Evolutionary conservation across 2,888 invertebrate genomes (phyloP).

Genomic region (Amiota communis): DNA sequence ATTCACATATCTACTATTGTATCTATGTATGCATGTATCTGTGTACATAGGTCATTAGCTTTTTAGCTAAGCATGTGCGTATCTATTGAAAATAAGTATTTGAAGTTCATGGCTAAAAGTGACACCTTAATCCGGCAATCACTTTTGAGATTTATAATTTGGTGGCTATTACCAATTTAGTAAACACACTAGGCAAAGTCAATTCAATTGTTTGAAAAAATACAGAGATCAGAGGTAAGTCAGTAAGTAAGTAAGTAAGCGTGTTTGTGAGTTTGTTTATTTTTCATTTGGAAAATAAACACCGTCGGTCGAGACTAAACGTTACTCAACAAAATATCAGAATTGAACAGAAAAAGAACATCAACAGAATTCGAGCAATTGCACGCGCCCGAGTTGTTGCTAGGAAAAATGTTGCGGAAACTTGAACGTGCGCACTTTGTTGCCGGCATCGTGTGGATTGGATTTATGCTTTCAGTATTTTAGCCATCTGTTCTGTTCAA

Average conservation of each 20-base stretch:
- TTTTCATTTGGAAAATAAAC: conserved; percentile 31
- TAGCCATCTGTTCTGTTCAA: background rate
- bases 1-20: no score
- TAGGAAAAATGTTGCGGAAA: conserved; percentile 24
- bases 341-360: background rate
- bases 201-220: background rate
- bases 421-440: conserved; percentile 16
- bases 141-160: background rate
- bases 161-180: background rate
- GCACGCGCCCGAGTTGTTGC: background rate
- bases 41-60: no score
- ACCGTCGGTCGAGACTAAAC: background rate
- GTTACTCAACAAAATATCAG: conserved; percentile 6
- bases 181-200: conserved; percentile 5
- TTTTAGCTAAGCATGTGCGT: no score
- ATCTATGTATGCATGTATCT: no score
- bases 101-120: conserved; percentile 6
- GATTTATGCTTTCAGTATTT: background rate
- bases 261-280: conserved; percentile 13
- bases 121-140: background rate
- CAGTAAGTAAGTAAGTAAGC: background rate
- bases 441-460: conserved; percentile 7
- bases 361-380: background rate
- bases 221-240: background rate
- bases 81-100: background rate